Evolutionary conservation across 2,888 invertebrate genomes (phyloP).

Genomic region (Athripsodes cinereus): DNA sequence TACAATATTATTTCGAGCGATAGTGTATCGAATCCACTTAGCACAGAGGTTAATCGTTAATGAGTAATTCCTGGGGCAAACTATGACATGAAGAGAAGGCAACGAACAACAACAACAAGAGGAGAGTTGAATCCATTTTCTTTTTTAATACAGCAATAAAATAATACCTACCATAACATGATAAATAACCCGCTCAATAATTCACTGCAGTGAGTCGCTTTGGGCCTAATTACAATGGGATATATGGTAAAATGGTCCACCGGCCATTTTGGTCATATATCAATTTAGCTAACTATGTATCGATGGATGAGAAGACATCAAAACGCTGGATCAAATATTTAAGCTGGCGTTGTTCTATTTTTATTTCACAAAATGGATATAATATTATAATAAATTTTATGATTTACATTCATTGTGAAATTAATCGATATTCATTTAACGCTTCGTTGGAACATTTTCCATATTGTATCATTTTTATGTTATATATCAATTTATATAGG

Average conservation of each 20-base stretch:
- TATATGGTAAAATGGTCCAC: conserved; percentile 25
- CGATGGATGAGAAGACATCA: conserved; percentile 22
- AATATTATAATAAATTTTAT: too few species aligned
- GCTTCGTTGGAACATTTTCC: too few species aligned
- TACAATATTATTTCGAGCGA: background rate
- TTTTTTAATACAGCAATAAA: conserved; percentile 22
- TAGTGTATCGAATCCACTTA: conserved; percentile 9
- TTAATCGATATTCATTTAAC: too few species aligned
- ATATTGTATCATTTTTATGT: too few species aligned
- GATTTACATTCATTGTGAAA: too few species aligned
- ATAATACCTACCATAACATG: conserved; percentile 15
- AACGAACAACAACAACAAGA: too few species aligned
- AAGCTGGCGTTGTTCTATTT: too few species aligned
- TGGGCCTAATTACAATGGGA: conserved; percentile 26
- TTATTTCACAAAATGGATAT: too few species aligned
- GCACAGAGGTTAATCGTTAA: conserved; percentile 22
- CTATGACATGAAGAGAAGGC: conserved; percentile 6
- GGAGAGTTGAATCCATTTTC: conserved; percentile 16
- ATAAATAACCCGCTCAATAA: conserved; percentile 24
- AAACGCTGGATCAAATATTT: background rate
- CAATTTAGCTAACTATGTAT: conserved; percentile 21
- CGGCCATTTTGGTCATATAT: conserved; percentile 21
- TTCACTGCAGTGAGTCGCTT: conserved; percentile 23
- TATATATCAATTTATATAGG: too few species aligned
- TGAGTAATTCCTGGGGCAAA: conserved; percentile 19